Base-by-base conservation (phyloP, 2,113 vertebrate genomes). In the Ascaphus truei region DNA sequence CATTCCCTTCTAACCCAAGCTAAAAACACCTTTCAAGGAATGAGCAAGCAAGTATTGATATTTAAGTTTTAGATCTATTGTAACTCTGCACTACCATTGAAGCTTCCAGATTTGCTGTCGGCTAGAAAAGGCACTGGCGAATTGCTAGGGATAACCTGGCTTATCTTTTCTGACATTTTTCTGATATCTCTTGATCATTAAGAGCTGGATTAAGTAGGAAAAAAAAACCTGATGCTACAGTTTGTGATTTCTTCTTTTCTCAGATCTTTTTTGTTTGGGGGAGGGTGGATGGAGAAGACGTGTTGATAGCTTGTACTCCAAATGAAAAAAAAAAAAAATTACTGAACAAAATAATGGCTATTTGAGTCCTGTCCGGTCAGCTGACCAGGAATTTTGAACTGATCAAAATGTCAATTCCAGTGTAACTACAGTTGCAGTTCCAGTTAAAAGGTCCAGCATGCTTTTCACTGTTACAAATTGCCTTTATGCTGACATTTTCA, bases 111-210 rank as follows among this genome's bases (percentile, higher is more conserved):
- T 83, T 61, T 60, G 26, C 58, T 68, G 8, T 71, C 73, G 43
- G 23, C 2, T 3, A 72, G 20, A 72, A 72, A n/a, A 76, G 65
- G 51, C 0, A 0, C 34, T 57, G 37, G 39, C 71, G 68, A 8
- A 4, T 77, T 78, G 59, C 76, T 79, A 71, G 37, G 75, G 63
- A 72, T 78, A 75, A 63, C 47, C 67, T 69, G 15, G 55, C 76
- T 82, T 78, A 74, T 76, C 75, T 77, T 43, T 51, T 76, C 72
- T 74, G 76, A 73, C 67, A 57, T 18, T 72, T 72, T 58, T 25
- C 67, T 77, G 52, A 77, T 68, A 34, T 64, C 73, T 78, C 66
- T 75, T 77, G 72, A 74, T 80, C 69, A 45, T 57, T 59, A 63
- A 80, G 72, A 26, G 72, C 62, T 71, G 52, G 65, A 74, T 78